These are phyloP conservation scores for Ailurus styani DNA, from an alignment of 2,113 vertebrate genomes.

Conservation along the genomic window DNA sequence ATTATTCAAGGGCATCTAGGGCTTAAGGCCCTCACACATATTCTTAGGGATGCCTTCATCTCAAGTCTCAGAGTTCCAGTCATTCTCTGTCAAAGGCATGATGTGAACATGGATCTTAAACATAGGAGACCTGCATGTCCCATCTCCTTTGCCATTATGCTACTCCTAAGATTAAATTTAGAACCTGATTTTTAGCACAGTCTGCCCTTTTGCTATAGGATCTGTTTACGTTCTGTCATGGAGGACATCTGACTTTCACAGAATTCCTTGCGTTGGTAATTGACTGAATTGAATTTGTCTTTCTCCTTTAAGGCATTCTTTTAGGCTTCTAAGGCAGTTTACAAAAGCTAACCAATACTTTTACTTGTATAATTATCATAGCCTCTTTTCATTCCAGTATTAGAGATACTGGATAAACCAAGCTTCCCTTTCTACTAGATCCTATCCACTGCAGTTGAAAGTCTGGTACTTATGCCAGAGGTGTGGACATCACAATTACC, in stretches of 20 bases:
- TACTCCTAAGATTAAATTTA: background rate
- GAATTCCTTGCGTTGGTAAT: background rate
- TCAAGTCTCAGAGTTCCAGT: background rate
- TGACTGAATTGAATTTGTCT: background rate
- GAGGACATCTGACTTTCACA: background rate
- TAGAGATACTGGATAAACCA: background rate
- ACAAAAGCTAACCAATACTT: background rate
- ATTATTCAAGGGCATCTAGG: background rate
- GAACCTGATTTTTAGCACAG: background rate
- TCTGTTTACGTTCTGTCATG: background rate
- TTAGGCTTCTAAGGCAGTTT: background rate
- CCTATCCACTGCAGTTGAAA: background rate
- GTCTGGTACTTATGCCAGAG: background rate
- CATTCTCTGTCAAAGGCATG: background rate
- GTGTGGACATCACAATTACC: background rate
- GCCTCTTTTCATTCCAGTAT: background rate
- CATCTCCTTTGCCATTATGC: background rate
- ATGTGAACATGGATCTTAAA: background rate
- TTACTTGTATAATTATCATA: background rate
- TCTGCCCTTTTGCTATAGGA: background rate
- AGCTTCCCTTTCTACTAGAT: background rate
- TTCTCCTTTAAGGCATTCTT: background rate
- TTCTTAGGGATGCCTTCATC: background rate
- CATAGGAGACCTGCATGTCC: background rate
- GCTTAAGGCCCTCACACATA: background rate